phyloP scores from a whole-genome alignment of 2,113 vertebrate genomes.

The Pycnonotus jocosus region DNA sequence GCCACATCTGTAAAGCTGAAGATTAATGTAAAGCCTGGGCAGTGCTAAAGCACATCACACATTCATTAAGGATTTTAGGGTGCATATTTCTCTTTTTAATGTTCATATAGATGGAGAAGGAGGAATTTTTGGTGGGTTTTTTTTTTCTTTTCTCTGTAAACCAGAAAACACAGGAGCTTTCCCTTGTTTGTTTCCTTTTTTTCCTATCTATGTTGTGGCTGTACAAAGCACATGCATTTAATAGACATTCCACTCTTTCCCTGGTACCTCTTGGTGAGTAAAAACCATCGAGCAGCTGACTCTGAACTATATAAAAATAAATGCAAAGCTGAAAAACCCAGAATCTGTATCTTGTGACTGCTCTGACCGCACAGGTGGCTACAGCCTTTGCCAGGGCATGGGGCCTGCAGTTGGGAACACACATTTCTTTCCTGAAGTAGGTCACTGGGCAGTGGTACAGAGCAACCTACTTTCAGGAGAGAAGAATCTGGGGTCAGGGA shows the following conservation, averaged over 20 bases:
- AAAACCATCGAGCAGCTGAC: background rate
- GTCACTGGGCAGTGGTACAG: conserved; percentile 34
- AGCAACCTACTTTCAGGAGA: conserved; percentile 36
- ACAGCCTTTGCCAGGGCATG: conserved; percentile 16
- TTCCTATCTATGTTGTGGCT: background rate
- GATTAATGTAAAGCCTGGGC: background rate
- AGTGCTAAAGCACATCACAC: background rate
- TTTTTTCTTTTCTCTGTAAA: background rate
- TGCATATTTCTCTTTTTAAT: background rate
- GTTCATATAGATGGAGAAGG: background rate
- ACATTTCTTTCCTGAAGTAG: conserved; percentile 42
- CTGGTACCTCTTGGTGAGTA: background rate
- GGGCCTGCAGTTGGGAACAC: background rate
- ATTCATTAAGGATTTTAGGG: background rate
- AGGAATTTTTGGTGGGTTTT: background rate
- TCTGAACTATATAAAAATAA: conserved; percentile 12
- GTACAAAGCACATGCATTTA: background rate
- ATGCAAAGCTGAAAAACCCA: background rate
- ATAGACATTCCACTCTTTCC: background rate
- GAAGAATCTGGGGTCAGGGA: background rate
- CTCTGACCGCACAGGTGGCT: background rate
- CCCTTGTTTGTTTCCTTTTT: background rate
- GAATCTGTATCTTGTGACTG: conserved; percentile 20
- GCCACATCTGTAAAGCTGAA: background rate
- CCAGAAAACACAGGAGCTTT: background rate